Evolutionary conservation across 2,797 vertebrate genomes (phyloP), one percentile per base, ranked within the genome.

Genomic region (Rhodeus uyekii): DNA sequence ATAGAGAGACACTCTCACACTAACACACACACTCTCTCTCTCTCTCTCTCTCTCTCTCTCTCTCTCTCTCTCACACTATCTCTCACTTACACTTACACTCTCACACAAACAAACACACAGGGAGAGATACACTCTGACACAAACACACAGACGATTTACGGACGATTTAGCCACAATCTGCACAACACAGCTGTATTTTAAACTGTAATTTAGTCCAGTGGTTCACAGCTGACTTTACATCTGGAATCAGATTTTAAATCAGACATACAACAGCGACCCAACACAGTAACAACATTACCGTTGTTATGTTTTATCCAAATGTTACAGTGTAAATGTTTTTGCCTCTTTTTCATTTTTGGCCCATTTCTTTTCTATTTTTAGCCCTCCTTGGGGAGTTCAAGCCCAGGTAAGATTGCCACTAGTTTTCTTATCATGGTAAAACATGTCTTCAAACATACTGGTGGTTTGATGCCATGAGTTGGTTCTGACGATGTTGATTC

Each of bases 331-430:
- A 29, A 27, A 7, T 58, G 5, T 58, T 14, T 29, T 16, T 2
- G 4, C n/a, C 12, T 24, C 53, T 55, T 60, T 16, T 60, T 29
- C 1, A 60, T 29, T 60, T 60, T 29, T 60, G 24, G 16, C 13
- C 14, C 27, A 3, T 27, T 27, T 60, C 16, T 60, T 0, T 29
- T 60, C 1, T 1, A 16, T 8, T 60, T 60, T 9, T 90, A 99
- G 98, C 95, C 97, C 95, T 98, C 97, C 94, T 90, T 98, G 94
- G 97, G 96, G 92, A 98, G 96, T 94, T 95, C 96, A 92, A 99
- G 97, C 94, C 98, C 97, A 98, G 98, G 98, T 99, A 96, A 90
- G 71, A 80, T 81, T 85, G 24, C 34, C 72, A 10, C 9, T 16
- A 53, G 14, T n/a, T 22, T 64, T 67, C 12, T 46, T 46, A 10